Evolutionary conservation across 53 echinoderm and acorn worm genomes (phyloP).

Genomic region (Astropecten irregularis): DNA sequence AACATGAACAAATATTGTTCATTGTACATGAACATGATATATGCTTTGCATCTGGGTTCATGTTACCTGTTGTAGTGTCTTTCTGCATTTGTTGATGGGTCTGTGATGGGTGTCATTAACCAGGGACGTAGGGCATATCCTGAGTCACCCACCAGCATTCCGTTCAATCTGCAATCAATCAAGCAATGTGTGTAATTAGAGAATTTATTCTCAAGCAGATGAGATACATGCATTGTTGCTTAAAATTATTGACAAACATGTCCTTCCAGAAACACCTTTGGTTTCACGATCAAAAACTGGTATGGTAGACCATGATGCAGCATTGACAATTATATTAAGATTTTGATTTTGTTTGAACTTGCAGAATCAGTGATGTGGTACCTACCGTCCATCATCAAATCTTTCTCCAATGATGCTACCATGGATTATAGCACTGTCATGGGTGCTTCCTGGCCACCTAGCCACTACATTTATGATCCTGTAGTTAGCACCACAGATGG

Average conservation of each 20-base stretch:
- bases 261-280: no score
- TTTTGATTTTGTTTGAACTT: no score
- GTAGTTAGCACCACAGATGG: constrained; percentile 16
- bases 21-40: no score
- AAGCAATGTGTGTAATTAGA: no score
- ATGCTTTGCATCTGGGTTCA: no score
- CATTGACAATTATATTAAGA: no score
- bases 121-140: neutral
- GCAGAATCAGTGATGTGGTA: neutral
- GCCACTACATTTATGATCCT: constrained; percentile 46
- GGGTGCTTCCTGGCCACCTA: constrained; percentile 43
- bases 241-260: no score
- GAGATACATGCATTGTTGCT: no score
- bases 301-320: no score
- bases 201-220: no score
- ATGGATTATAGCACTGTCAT: constrained; percentile 25
- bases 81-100: neutral
- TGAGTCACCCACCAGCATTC: neutral
- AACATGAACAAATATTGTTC: no score
- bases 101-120: neutral
- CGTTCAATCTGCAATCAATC: neutral
- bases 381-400: constrained; percentile 11
- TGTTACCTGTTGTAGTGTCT: neutral
- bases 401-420: neutral
- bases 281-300: no score